Base-by-base conservation (phyloP, 2,797 vertebrate genomes). In the Amphiprion clarkii region DNA sequence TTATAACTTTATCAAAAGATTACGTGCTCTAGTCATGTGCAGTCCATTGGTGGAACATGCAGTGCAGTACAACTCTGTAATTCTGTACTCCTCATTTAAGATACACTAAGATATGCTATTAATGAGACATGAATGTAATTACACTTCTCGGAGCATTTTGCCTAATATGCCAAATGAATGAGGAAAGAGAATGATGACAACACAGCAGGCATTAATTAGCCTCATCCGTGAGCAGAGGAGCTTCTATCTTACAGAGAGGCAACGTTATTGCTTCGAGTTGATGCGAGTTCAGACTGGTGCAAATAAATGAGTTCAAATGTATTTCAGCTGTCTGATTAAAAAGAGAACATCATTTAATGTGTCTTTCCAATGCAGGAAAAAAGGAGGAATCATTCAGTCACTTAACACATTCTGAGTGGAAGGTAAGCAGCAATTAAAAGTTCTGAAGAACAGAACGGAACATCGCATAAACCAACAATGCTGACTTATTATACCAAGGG, bases 101-200 rank as follows among this genome's bases (percentile, higher is more conserved):
- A 83, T 92, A 86, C 78, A 85, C 56, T 29, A 79, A 90, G 80
- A 93, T 85, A 84, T 63, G 65, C 83, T 84, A 89, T 91, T 78
- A 90, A 92, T 90, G 83, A 91, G 80, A 86, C 71, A 90, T 88
- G 79, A 82, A 79, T 78, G 74, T 87, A 90, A 93, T 92, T 92
- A 87, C 69, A 87, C 88, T 83, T 78, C 63, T 74, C 42, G 51
- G 54, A 89, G 81, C 78, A 80, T 84, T 88, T 85, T 71, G 74
- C 78, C 67, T 85, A 87, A 90, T 89, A 80, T 78, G 74, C 70
- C 71, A 83, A 88, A 88, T 86, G 74, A 87, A 87, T 74, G 46
- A 52, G 62, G 67, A 81, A 71, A 62, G 66, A 73, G 76, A 76
- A 78, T 71, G 74, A 87, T 82, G 78, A 71, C 59, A 82, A 82